phyloP scores from a whole-genome alignment of 1,140 invertebrate genomes.

The Euwallacea fornicatus region DNA sequence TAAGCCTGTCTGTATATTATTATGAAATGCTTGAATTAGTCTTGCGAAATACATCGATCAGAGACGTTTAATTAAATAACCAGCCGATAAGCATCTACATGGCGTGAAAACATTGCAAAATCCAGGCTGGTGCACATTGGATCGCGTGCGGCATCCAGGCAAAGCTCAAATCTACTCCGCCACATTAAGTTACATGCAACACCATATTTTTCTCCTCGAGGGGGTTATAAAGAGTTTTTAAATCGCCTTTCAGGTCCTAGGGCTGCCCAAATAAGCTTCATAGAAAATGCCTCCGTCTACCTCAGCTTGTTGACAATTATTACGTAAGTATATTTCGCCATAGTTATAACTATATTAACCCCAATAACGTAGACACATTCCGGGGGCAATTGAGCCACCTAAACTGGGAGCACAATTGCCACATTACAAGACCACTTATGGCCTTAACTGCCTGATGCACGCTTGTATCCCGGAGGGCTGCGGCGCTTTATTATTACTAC shows the following conservation, averaged over 20 bases:
- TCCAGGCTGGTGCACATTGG: background rate
- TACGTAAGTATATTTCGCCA: background rate
- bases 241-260: too few relatives aligned
- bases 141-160: slow-evolving; percentile 7
- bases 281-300: background rate
- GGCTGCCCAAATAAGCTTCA: too few relatives aligned
- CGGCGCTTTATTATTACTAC: background rate
- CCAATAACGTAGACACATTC: background rate
- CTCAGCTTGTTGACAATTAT: slow-evolving; percentile 12
- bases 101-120: slow-evolving; percentile 6
- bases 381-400: background rate
- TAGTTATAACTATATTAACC: background rate
- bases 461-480: background rate
- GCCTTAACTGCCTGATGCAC: background rate
- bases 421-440: background rate
- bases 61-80: slow-evolving; percentile 11
- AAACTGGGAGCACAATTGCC: background rate
- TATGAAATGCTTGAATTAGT: too few relatives aligned
- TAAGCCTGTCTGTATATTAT: too few relatives aligned
- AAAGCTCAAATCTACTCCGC: slow-evolving; percentile 3
- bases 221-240: too few relatives aligned
- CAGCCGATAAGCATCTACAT: slow-evolving; percentile 9
- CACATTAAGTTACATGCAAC: background rate
- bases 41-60: background rate
- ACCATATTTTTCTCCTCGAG: too few relatives aligned